phyloP scores from a whole-genome alignment of 53 echinoderm and acorn worm genomes.

The Astropecten irregularis region DNA sequence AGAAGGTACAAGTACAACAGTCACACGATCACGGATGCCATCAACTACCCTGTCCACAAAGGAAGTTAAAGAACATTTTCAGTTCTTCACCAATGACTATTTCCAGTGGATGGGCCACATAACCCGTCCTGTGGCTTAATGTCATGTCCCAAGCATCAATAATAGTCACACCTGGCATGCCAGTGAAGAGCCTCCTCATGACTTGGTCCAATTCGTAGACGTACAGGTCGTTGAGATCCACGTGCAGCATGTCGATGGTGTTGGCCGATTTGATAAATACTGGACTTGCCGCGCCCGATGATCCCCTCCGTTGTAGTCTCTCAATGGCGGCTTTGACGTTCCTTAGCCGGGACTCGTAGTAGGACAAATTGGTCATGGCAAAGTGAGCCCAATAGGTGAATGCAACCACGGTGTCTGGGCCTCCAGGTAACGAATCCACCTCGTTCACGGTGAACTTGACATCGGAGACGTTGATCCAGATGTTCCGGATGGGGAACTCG shows the following conservation, averaged over 20 bases:
- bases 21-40: too few relatives aligned
- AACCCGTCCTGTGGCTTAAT: conserved; percentile 11
- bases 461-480: conserved; percentile 60
- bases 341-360: conserved; percentile 53
- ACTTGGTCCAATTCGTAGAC: conserved; percentile 61
- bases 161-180: conserved; percentile 48
- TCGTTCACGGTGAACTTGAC: conserved; percentile 61
- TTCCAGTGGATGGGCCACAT: conserved; percentile 60
- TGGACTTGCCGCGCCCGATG: conserved; percentile 26
- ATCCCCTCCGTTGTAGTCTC: conserved; percentile 46
- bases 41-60: too few relatives aligned
- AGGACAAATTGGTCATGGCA: conserved; percentile 38
- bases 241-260: conserved; percentile 8
- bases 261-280: conserved; percentile 79
- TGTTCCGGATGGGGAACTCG: conserved; percentile 74
- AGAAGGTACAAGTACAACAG: too few relatives aligned
- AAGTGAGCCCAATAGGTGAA: too few relatives aligned
- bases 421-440: conserved; percentile 50
- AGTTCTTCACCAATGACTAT: conserved; percentile 52
- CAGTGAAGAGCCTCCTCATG: conserved; percentile 58
- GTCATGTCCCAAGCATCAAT: conserved; percentile 85
- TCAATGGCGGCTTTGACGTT: conserved; percentile 61
- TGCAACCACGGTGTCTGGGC: conserved; percentile 50
- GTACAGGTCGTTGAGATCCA: conserved; percentile 55
- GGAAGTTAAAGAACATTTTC: conserved; percentile 59